Evolutionary conservation across 2,113 vertebrate genomes (phyloP), one percentile per base, ranked within the genome.

Genomic region (Chroicocephalus ridibundus): DNA sequence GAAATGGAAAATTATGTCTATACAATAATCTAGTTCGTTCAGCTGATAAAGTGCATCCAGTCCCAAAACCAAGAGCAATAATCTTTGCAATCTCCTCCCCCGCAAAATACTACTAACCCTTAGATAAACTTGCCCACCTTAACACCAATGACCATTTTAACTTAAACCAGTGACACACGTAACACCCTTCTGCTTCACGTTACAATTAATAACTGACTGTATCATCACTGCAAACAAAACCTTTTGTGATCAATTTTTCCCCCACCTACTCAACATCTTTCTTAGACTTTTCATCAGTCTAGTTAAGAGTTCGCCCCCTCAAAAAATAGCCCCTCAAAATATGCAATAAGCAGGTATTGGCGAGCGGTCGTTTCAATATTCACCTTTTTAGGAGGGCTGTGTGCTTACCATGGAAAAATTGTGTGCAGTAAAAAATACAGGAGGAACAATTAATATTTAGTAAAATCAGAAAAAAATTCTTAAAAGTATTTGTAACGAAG

Each of bases 71-170:
- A 97, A 88, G 5, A 90, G 71, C 80, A 92, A 95, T 96, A 96
- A 96, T 96, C 84, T 92, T 49, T 34, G 77, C 92, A 93, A 85
- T 91, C 69, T 93, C 74, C 82, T 90, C 87, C 74, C 87, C n/a
- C 21, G 54, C 26, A 90, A 97, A 62, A 97, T 93, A 95, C 57
- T 83, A 98, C 92, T 84, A 97, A 95, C 87, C 95, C 94, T 96
- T 96, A 96, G 89, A 94, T 98, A 98, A 98, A 98, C 97, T 97
- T 94, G 96, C 86, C 86, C 82, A 97, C 96, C 93, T 61, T 93
- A 97, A 96, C 96, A 95, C 51, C 5, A n/a, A 93, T 96, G 94
- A 97, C 93, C 96, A 97, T 96, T 97, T 98, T 97, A 97, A 98
- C 96, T 97, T 80, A 96, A 93, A 94, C 95, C 86, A 90, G 82